Percentiles rank a stretch among this genome's conserved stretches.
phyloP scores from a whole-genome alignment of 2,113 vertebrate species.

The Chascanopsetta lugubris region DNA sequence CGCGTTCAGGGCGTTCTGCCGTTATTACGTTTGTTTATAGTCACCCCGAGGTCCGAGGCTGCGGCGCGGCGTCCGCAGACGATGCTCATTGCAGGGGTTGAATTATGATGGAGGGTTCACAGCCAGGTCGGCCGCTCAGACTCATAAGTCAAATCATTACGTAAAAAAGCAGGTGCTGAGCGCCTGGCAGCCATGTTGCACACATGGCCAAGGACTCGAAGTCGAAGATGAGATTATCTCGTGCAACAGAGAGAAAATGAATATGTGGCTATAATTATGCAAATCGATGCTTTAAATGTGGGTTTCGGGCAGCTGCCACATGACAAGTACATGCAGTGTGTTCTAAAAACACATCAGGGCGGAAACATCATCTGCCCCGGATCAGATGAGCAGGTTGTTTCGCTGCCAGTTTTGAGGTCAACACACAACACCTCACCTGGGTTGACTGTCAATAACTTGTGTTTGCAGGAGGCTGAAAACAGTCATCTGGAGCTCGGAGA shows the following conservation, averaged over 20 bases:
- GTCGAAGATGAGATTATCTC: not conserved
- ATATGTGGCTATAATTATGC: not conserved
- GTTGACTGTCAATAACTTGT: not conserved
- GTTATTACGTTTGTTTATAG: constrained; percentile 50
- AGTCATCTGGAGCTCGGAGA: not conserved
- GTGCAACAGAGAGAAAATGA: too few species aligned
- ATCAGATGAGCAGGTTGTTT: constrained; percentile 7
- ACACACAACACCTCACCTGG: not conserved
- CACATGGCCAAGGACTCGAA: constrained; percentile 21
- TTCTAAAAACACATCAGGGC: constrained; percentile 8
- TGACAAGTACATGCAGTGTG: not conserved
- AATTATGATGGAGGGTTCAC: constrained; percentile 34
- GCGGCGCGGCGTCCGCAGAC: constrained; percentile 41
- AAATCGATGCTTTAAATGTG: constrained; percentile 3
- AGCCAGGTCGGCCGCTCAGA: constrained; percentile 23
- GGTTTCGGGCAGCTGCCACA: constrained; percentile 7
- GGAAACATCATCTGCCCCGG: constrained; percentile 31
- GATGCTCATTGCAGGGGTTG: constrained; percentile 51
- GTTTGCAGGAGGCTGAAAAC: not conserved
- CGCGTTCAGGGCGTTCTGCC: constrained; percentile 9
- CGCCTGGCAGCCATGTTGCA: constrained; percentile 12
- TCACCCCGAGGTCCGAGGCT: constrained; percentile 13
- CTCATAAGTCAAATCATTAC: constrained; percentile 37
- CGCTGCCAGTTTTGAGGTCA: constrained; percentile 19
- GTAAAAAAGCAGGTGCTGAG: constrained; percentile 56